A percentile compares a stretch with the other conserved stretches of the same genome.
These are phyloP conservation scores for Entelurus aequoreus DNA, from an alignment of 2,113 vertebrate genomes.

Conservation along the genomic window DNA sequence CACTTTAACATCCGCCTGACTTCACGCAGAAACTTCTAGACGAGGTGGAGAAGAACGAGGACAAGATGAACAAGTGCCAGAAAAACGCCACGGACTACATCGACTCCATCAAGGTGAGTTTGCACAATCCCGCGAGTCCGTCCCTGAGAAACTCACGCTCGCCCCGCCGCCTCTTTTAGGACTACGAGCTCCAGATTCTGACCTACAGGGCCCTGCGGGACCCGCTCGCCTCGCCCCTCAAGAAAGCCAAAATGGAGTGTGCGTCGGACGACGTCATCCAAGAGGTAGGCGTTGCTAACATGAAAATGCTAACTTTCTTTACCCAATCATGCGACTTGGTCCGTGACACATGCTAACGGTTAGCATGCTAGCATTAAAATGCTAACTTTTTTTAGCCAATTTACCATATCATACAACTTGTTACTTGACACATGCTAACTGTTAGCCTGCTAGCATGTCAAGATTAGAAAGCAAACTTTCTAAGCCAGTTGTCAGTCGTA, in stretches of 20 bases:
- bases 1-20: too few relatives aligned
- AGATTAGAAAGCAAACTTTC: too few relatives aligned
- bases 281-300: conserved; percentile 63
- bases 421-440: too few relatives aligned
- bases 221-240: conserved; percentile 82
- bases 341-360: too few relatives aligned
- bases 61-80: conserved; percentile 87
- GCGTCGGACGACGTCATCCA: conserved; percentile 88
- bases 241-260: conserved; percentile 89
- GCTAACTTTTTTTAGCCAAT: too few relatives aligned
- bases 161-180: conserved; percentile 58
- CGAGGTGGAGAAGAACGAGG: conserved; percentile 83
- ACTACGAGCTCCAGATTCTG: conserved; percentile 90
- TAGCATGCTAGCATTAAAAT: too few relatives aligned
- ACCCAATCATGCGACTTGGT: too few relatives aligned
- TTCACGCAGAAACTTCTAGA: conserved; percentile 82
- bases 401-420: too few relatives aligned
- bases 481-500: too few relatives aligned
- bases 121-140: background rate
- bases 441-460: too few relatives aligned
- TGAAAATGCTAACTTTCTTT: too few relatives aligned
- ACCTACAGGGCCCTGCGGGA: conserved; percentile 90
- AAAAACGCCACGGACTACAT: conserved; percentile 88
- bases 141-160: background rate
- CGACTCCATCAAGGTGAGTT: conserved; percentile 86